Conservation (phyloP, 1,140 invertebrate genomes). For the Polypedilum pembai region DNA sequence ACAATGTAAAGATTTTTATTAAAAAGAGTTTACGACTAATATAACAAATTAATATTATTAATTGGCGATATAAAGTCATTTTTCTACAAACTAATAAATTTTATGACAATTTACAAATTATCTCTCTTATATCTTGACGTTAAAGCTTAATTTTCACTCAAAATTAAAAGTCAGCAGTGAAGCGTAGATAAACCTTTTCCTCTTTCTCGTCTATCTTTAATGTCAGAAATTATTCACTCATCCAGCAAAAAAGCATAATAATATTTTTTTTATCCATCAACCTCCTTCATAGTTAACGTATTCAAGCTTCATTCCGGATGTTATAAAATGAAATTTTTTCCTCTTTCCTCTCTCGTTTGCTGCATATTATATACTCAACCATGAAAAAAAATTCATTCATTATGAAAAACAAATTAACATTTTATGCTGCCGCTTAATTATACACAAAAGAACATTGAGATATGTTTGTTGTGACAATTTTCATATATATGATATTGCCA, state of each 20-base stretch:
- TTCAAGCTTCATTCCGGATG: not conserved
- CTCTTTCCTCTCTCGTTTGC: not conserved
- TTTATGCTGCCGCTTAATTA: constrained; percentile 13
- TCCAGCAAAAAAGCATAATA: not conserved
- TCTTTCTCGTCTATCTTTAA: not conserved
- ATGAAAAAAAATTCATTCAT: not conserved
- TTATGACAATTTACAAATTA: too few species aligned
- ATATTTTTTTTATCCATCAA: not conserved
- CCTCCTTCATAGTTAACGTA: not conserved
- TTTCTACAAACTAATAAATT: too few species aligned
- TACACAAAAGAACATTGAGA: constrained; percentile 1
- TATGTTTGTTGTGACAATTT: not conserved
- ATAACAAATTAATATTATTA: too few species aligned
- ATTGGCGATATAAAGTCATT: too few species aligned
- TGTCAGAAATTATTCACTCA: too few species aligned
- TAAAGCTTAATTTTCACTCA: too few species aligned
- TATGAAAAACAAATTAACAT: constrained; percentile 7
- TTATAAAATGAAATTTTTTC: constrained; percentile 6
- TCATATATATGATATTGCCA: not conserved
- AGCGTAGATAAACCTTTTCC: not conserved
- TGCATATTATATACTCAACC: not conserved
- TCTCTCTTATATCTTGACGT: too few species aligned
- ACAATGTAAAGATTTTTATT: too few species aligned
- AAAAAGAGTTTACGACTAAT: too few species aligned
- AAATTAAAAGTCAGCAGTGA: not conserved